Base-by-base conservation (phyloP, 2,113 vertebrate species). In the Theristicus caerulescens region DNA sequence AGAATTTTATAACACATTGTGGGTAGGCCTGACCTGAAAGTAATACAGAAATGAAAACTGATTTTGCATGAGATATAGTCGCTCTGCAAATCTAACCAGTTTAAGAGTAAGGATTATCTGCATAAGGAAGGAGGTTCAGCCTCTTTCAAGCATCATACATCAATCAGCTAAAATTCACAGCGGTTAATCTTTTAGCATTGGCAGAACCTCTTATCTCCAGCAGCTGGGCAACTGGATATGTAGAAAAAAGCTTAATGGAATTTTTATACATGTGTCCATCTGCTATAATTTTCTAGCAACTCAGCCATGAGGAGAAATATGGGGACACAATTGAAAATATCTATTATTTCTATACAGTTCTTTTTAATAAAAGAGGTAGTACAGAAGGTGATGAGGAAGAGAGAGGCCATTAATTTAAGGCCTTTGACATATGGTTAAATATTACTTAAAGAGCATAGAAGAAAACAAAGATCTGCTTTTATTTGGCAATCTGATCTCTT, bases 111-210 rank as follows among this genome's bases (percentile, higher is more conserved):
- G 91, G 82, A 94, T 86, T 88, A 94, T 96, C 76, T 92, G 29
- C 34, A 58, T 22, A 34, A 95, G 57, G 51, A 93, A 90, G 40
- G 36, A 79, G 62, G 11, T 42, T 86, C 80, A 82, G 79, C 51
- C 85, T 94, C 62, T 78, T 92, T 89, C 40, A 93, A 77, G 70
- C 91, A 93, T 86, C 94, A 80, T 36, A 84, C 26, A 62, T 71
- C 91, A 91, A 91, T 94, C 91, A 92, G 40, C 66, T 92, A 83
- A 86, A 97, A 96, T 64, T 94, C 80, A 94, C 47, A 77, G 46
- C 14, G 4, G 80, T 61, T 97, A 82, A 93, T 85, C 94, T 93
- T 93, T 92, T 44, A 92, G 74, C 31, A 57, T 6, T 86, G 69
- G 58, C 72, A 82, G 84, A 95, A 95, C 14, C 76, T 94, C 89